Conservation (phyloP, 2,113 vertebrate genomes). For the Coptodon rendalli region DNA sequence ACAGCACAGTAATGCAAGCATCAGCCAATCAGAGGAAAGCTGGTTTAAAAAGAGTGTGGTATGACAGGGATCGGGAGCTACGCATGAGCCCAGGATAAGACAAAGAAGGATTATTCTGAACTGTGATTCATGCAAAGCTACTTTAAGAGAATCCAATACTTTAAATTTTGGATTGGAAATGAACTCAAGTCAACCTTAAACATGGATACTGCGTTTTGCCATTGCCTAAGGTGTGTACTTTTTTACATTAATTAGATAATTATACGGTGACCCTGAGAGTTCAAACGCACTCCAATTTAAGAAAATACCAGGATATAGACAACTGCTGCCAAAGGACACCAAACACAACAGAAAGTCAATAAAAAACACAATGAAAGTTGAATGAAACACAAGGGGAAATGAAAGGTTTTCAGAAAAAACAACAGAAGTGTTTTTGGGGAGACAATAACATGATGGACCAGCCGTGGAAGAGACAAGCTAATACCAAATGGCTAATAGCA, state of each 20-base stretch:
- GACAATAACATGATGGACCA: background rate
- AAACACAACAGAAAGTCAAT: background rate
- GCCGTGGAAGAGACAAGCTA: background rate
- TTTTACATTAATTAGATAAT: background rate
- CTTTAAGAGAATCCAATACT: background rate
- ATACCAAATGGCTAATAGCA: background rate
- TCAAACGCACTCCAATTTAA: background rate
- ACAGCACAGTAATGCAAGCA: background rate
- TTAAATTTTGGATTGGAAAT: background rate
- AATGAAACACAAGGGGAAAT: background rate
- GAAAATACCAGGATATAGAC: background rate
- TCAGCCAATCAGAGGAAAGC: background rate
- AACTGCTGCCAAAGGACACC: background rate
- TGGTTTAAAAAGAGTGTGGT: background rate
- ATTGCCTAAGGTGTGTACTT: background rate
- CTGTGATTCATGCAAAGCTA: background rate
- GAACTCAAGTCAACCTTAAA: background rate
- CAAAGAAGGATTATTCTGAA: background rate
- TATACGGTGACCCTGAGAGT: background rate
- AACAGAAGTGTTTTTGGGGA: background rate
- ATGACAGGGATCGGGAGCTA: background rate
- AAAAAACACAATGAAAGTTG: background rate
- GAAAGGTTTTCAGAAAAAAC: background rate
- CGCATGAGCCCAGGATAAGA: background rate
- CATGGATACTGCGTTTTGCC: rapidly evolving